Evolutionary conservation across 2,888 invertebrate species (phyloP).

Genomic region (Nowickia ferox): DNA sequence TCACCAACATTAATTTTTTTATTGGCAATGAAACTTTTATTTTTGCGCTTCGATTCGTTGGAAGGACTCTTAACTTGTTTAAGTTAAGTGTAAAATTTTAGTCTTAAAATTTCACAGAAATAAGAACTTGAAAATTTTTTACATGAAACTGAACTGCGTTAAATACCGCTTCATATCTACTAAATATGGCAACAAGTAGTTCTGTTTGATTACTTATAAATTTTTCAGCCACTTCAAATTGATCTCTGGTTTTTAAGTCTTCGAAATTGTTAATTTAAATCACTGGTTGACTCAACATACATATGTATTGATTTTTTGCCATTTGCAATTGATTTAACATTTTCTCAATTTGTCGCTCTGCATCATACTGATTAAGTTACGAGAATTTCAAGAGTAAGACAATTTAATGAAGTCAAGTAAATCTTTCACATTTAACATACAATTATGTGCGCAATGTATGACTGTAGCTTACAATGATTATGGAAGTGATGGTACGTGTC

Average conservation of each 20-base stretch:
- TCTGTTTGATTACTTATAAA: background rate
- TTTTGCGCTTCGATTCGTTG: no score
- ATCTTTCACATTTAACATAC: constrained; percentile 79
- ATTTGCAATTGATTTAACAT: background rate
- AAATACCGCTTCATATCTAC: no score
- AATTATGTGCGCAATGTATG: constrained; percentile 68
- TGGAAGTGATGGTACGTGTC: constrained; percentile 37
- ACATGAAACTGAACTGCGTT: no score
- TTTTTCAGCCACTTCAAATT: background rate
- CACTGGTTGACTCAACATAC: constrained; percentile 40
- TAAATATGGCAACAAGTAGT: background rate
- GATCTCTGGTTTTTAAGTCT: background rate
- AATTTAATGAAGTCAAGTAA: constrained; percentile 69
- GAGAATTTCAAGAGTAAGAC: constrained; percentile 45
- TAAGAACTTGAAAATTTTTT: no score
- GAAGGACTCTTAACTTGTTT: no score
- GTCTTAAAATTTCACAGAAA: no score
- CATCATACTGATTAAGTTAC: background rate
- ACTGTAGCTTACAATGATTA: constrained; percentile 29
- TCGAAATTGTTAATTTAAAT: background rate
- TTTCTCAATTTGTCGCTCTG: constrained; percentile 6
- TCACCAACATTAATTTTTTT: no score
- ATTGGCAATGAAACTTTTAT: no score
- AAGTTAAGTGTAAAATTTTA: no score
- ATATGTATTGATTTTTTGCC: constrained; percentile 35